Conservation (phyloP, 2,113 vertebrate species). For the Rhombomys opimus region DNA sequence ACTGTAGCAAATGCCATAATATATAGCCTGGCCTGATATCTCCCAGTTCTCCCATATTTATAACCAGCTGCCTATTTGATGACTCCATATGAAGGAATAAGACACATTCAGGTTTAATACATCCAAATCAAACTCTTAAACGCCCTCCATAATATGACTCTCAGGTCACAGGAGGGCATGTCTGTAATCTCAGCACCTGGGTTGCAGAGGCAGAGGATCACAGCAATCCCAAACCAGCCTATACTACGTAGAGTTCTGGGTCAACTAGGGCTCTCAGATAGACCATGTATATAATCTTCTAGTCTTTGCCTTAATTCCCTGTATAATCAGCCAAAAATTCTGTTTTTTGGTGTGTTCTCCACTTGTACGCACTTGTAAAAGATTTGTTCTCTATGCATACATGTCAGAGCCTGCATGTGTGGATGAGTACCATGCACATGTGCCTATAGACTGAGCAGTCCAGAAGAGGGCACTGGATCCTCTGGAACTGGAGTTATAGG, state of each 20-base stretch:
- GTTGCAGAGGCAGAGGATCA: neutral
- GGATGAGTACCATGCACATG: neutral
- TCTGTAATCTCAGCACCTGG: neutral
- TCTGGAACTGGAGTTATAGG: neutral
- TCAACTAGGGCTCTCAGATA: neutral
- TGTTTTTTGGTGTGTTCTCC: neutral
- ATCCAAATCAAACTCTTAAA: neutral
- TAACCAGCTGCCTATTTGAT: neutral
- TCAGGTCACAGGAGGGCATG: neutral
- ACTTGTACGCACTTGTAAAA: neutral
- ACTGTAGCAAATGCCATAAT: neutral
- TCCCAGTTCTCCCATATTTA: neutral
- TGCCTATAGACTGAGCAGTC: no score
- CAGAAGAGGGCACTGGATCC: neutral
- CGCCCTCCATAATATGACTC: neutral
- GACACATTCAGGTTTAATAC: neutral
- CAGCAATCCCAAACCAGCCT: neutral
- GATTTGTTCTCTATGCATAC: neutral
- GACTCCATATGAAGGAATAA: neutral
- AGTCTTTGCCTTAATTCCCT: neutral
- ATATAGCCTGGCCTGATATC: neutral
- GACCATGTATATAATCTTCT: neutral
- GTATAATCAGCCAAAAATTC: neutral
- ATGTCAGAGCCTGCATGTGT: neutral
- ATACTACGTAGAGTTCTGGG: neutral